Evolutionary conservation across 2,797 vertebrate species (phyloP), one percentile per base, ranked within the genome.

Genomic region (Danio choprae): DNA sequence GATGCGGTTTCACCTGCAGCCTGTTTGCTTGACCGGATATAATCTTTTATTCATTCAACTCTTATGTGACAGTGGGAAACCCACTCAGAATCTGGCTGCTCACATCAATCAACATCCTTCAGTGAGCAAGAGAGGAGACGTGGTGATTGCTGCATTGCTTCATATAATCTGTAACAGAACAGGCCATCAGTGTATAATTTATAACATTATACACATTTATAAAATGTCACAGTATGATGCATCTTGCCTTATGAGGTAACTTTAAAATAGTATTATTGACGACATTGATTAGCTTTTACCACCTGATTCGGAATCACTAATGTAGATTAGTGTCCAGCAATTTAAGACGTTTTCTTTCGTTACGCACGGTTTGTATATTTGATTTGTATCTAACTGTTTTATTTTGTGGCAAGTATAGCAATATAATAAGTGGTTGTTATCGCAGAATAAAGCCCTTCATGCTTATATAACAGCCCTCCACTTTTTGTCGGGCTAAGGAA

Each of bases 21-120:
- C 55, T 50, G 58, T 69, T 78, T 59, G 53, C 11, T 60, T 50
- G 58, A 74, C 43, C 7, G 44, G 48, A 53, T 59, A 50, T 58
- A 69, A 59, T 16, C 53, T 59, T 76, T 77, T 59, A 48, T 77
- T 69, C 64, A 68, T 77, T 77, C 64, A 48, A 22, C 64, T 69
- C 22, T 48, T 48, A 11, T 73, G 64, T 69, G 75, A 59, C 63
- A 46, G 64, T 69, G 43, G 75, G 75, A 58, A 58, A 58, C 63
- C 75, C 53, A 48, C 43, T 69, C 64, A 50, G 22, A 69, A 69
- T 48, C 22, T 29, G 50, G 18, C 58, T 53, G 46, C 38, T 53
- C 70, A 38, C 5, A 64, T 71, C 58, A 80, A 62, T 71, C 75
- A 77, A 68, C 64, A 77, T 48, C 16, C 43, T 59, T 38, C 22